phyloP scores from a whole-genome alignment of 2,113 vertebrate species.

The Tichodroma muraria region DNA sequence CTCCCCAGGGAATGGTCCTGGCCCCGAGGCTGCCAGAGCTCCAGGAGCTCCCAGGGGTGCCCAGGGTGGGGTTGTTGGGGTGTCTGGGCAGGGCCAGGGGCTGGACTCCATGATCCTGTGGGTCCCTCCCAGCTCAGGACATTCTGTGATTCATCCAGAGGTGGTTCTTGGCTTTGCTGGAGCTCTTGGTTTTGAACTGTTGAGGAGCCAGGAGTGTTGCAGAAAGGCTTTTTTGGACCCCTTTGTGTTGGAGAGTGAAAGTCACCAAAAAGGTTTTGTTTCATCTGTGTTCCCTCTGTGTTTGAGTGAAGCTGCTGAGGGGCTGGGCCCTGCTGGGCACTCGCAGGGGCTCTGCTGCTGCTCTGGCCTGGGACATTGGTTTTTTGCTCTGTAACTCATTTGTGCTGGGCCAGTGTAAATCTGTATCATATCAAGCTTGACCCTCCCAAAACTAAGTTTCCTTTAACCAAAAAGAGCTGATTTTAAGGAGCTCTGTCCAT shows the following conservation, averaged over 20 bases:
- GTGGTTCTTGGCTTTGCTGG: not conserved
- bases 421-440: rapidly evolving
- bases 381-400: rapidly evolving
- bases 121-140: not conserved
- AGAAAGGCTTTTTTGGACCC: not conserved
- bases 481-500: not conserved
- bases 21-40: not conserved
- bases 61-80: not conserved
- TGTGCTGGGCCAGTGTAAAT: not conserved
- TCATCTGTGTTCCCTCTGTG: rapidly evolving
- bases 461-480: not conserved
- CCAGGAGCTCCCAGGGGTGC: not conserved
- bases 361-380: rapidly evolving
- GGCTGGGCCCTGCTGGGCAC: no score
- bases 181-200: not conserved
- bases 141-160: rapidly evolving
- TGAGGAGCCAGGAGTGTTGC: rapidly evolving
- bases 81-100: not conserved
- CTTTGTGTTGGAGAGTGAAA: not conserved
- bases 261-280: rapidly evolving
- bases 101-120: rapidly evolving
- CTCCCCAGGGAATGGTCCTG: not conserved
- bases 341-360: no score
- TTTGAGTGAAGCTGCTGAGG: not conserved
- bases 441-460: not conserved